These are phyloP conservation scores for Orgyia antiqua DNA, from an alignment of 2,888 invertebrate genomes.

Conservation along the genomic window DNA sequence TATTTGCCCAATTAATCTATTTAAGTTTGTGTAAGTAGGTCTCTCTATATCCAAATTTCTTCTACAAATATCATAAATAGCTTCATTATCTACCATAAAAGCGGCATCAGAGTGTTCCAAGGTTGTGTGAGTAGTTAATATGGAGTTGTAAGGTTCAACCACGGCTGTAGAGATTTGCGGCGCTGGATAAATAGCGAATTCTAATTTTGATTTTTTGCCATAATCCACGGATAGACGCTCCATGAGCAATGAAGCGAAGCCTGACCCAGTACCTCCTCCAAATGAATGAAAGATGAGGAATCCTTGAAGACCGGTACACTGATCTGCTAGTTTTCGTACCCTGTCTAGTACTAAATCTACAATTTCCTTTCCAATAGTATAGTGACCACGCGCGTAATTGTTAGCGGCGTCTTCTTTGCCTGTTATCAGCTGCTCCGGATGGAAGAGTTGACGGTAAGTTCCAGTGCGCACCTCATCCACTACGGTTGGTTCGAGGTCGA, in stretches of 20 bases:
- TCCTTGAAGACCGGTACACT: constrained; percentile 94
- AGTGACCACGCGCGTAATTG: constrained; percentile 97
- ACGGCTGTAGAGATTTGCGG: constrained; percentile 93
- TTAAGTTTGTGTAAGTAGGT: constrained; percentile 97
- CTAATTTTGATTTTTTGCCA: constrained; percentile 95
- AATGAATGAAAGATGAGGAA: constrained; percentile 97
- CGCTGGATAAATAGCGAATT: constrained; percentile 97
- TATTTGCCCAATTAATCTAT: constrained; percentile 96
- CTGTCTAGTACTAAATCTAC: constrained; percentile 93
- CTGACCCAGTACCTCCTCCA: constrained; percentile 95
- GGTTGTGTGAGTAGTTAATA: constrained; percentile 96
- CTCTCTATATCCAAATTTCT: constrained; percentile 96
- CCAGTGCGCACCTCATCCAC: constrained; percentile 95
- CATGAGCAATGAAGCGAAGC: constrained; percentile 96
- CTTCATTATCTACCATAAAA: constrained; percentile 96
- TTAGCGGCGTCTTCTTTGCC: constrained; percentile 98
- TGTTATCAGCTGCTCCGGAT: constrained; percentile 96
- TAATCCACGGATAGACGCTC: constrained; percentile 96
- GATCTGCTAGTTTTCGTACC: constrained; percentile 90
- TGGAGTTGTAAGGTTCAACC: constrained; percentile 98
- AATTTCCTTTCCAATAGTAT: constrained; percentile 96
- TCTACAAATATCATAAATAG: constrained; percentile 93
- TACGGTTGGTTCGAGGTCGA: constrained; percentile 97
- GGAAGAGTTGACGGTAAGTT: constrained; percentile 96
- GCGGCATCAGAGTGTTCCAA: constrained; percentile 96